phyloP scores from a whole-genome alignment of 2,888 invertebrate genomes.

The Adela reaumurella region DNA sequence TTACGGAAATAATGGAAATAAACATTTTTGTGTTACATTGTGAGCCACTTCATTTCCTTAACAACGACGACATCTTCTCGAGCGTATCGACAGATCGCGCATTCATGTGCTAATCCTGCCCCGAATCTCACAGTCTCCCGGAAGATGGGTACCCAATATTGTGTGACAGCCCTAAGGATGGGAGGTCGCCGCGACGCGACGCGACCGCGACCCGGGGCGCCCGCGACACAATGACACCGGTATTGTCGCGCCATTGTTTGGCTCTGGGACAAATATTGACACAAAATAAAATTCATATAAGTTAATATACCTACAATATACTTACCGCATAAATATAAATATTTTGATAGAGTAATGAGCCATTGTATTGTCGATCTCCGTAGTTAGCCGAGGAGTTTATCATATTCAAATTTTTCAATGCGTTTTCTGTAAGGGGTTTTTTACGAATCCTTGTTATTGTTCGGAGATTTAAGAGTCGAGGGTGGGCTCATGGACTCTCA shows the following conservation, averaged over 20 bases:
- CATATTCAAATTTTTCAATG: background rate
- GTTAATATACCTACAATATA: too few species aligned
- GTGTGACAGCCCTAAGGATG: background rate
- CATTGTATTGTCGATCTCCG: background rate
- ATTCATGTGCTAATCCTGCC: background rate
- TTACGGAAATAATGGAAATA: too few species aligned
- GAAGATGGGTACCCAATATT: too few species aligned
- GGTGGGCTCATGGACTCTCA: background rate
- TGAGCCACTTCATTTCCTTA: background rate
- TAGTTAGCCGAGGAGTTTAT: background rate
- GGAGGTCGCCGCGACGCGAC: too few species aligned
- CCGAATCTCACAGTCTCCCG: too few species aligned
- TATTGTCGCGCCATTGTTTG: background rate
- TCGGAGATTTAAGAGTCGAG: background rate
- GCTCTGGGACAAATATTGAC: background rate
- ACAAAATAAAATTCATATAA: background rate
- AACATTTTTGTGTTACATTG: too few species aligned
- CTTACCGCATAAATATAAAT: background rate
- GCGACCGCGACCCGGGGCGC: background rate
- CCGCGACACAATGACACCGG: background rate
- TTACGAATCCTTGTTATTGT: background rate
- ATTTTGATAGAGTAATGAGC: background rate
- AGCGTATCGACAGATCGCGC: background rate
- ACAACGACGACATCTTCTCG: background rate
- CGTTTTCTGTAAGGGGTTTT: background rate